These are phyloP conservation scores for Sylvicapra grimmia DNA, from an alignment of 2,113 vertebrate species.

Conservation along the genomic window DNA sequence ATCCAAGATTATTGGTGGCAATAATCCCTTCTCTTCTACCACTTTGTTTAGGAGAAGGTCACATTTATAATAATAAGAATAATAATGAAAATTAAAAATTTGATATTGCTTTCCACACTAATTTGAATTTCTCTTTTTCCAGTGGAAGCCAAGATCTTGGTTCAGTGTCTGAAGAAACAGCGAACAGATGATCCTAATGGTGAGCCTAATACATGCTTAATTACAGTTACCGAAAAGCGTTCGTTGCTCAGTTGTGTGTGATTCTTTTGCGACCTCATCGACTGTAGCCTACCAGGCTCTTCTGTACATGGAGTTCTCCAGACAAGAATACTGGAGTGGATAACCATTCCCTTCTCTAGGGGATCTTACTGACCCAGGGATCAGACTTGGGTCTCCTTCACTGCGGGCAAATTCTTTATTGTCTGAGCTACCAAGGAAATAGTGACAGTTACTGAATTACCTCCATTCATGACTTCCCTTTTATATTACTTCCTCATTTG, in stretches of 20 bases:
- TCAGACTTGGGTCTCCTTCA: neutral
- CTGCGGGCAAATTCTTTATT: neutral
- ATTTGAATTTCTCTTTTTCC: neutral
- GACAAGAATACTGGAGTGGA: neutral
- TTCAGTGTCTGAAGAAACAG: neutral
- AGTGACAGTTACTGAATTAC: neutral
- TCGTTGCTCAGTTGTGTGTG: neutral
- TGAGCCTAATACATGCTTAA: neutral
- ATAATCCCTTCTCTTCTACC: neutral
- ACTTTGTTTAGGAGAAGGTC: neutral
- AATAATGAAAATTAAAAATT: neutral
- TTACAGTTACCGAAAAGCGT: neutral
- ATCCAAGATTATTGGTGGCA: neutral
- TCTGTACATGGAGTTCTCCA: neutral
- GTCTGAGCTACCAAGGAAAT: neutral
- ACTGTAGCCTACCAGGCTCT: neutral
- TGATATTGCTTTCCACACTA: neutral
- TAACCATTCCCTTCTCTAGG: neutral
- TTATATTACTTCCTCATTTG: neutral
- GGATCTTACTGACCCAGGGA: neutral
- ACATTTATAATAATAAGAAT: neutral
- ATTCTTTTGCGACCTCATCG: accelerated
- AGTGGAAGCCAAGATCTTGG: neutral
- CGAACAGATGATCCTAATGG: neutral
- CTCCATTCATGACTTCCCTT: neutral